A percentile compares a stretch with the other conserved stretches of the same genome.
phyloP scores from a whole-genome alignment of 2,113 vertebrate genomes.

The Sinocyclocheilus maitianheensis region DNA sequence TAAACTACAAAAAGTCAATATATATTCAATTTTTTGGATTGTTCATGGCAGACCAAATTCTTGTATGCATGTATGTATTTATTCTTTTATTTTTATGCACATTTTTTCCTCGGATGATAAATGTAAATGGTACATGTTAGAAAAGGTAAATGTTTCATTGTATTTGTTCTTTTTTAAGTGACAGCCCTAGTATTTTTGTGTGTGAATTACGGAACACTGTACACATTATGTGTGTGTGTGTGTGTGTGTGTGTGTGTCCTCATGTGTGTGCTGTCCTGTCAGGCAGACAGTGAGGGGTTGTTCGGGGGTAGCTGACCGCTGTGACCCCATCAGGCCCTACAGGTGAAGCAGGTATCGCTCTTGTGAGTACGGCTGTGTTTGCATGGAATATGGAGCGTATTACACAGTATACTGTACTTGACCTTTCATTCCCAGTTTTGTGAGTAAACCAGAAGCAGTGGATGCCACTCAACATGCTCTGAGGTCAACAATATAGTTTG shows the following conservation, averaged over 20 bases:
- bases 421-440: not conserved
- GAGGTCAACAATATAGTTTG: not conserved
- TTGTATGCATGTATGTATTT: not conserved
- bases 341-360: slow-evolving; percentile 85
- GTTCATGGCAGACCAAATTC: too few relatives aligned
- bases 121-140: not conserved
- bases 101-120: not conserved
- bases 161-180: not conserved
- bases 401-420: slow-evolving; percentile 2
- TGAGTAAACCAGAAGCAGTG: not conserved
- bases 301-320: slow-evolving; percentile 96
- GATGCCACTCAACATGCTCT: not conserved
- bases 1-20: not conserved
- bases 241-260: slow-evolving; percentile 51
- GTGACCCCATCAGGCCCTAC: slow-evolving; percentile 80
- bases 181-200: slow-evolving; percentile 35
- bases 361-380: not conserved
- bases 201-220: not conserved
- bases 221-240: not conserved
- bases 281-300: slow-evolving; percentile 98
- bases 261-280: slow-evolving; percentile 75
- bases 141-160: too few relatives aligned
- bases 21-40: not conserved
- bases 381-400: slow-evolving; percentile 6
- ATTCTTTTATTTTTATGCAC: not conserved